phyloP scores from a whole-genome alignment of 2,797 vertebrate genomes.

The Champsocephalus esox region DNA sequence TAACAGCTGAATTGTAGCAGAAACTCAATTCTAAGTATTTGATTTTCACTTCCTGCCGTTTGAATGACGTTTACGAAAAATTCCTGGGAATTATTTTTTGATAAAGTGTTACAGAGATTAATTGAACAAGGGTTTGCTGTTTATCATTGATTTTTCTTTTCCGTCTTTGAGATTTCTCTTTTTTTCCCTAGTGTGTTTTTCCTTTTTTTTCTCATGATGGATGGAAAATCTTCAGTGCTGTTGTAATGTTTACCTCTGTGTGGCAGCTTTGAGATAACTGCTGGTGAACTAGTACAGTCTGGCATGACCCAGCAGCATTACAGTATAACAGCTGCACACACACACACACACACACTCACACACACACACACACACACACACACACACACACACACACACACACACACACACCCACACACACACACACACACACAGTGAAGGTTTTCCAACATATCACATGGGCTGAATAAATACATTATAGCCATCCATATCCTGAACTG shows the following conservation, averaged over 20 bases:
- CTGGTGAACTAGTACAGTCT: constrained; percentile 38
- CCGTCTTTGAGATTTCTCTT: constrained; percentile 10
- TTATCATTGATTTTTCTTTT: constrained; percentile 8
- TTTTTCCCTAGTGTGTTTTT: neutral
- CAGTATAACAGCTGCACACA: neutral
- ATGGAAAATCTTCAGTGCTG: constrained; percentile 49
- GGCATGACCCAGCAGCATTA: constrained; percentile 38
- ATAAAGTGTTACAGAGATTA: constrained; percentile 10
- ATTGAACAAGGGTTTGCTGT: constrained; percentile 18
- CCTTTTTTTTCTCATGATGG: neutral
- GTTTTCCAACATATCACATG: constrained; percentile 36
- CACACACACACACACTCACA: too few species aligned
- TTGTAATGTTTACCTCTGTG: constrained; percentile 52
- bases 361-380: too few species aligned
- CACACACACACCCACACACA: neutral
- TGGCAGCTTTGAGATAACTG: constrained; percentile 44
- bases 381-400: too few species aligned
- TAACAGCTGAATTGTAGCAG: neutral
- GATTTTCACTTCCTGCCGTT: constrained; percentile 1
- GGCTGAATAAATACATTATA: constrained; percentile 36
- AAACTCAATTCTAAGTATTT: constrained; percentile 1
- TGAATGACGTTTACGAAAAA: constrained; percentile 24
- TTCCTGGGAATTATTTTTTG: constrained; percentile 19
- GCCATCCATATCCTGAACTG: neutral
- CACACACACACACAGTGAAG: constrained; percentile 10